Evolutionary conservation across 2,888 invertebrate species (phyloP), one percentile per base, ranked within the genome.

Genomic region (Caenorhabditis imperialis): DNA sequence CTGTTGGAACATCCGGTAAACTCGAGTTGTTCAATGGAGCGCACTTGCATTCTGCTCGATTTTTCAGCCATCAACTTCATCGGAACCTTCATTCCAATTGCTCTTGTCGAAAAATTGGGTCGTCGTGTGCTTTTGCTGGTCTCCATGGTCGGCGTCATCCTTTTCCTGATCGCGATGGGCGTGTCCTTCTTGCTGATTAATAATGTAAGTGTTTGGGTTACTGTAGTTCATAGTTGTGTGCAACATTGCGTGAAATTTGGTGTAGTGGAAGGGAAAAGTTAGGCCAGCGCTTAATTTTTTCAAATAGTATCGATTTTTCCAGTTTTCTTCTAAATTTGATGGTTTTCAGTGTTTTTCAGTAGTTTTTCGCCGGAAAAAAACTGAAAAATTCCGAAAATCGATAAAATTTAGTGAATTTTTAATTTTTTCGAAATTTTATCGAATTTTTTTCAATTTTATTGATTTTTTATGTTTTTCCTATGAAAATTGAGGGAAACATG

Each of bases 81-180:
- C 6, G 90, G 89, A 74, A 90, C 90, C 1, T 88, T 84, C 60
- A 79, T 90, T 22, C 90, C 90, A 10, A 84, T 91, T 42, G 89
- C 87, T 71, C 83, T 90, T 37, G 90, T 91, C 22, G 91, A 91
- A 60, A 88, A 88, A 61, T 77, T 90, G 16, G 91, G 91, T 2
- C 81, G 91, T 48, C 84, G 90, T 25, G 83, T 85, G 7, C 74
- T 84, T 4, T 72, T 84, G 23, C 51, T 84, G n/a, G 40, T 73
- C 23, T 79, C 79, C 1, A 75, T 81, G 20, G 60, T 75, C 38
- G 82, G 81, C 12, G 84, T 84, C 10, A 81, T 81, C 25, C 20
- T 78, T 8, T 73, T 77, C 14, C 48, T 84, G 20, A 60, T 70
- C 33, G 73, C 75, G 16, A 84, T 84, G 84, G 85, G 84, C 35